Evolutionary conservation across 2,888 invertebrate genomes (phyloP), one percentile per base, ranked within the genome.

Genomic region (Clepsis dumicolana): DNA sequence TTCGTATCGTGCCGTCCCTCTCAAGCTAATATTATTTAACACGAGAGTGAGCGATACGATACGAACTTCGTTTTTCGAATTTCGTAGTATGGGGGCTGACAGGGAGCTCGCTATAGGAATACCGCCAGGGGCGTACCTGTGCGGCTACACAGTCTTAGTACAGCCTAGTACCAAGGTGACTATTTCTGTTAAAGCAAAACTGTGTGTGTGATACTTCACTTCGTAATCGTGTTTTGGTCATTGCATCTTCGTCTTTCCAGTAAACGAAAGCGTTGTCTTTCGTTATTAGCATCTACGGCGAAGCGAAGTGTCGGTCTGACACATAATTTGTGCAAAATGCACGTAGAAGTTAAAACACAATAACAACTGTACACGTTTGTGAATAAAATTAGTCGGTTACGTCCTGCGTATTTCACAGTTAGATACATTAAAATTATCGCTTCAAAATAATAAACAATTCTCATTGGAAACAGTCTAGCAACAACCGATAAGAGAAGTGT

Each of bases 401-500:
- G 48, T 12, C 48, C 21, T 24, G 48, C 48, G 12, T n/a, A n/a
- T 48, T 21, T 48, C 8, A 48, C 21, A 21, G 18, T 48, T 21
- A 16, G 44, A 48, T 21, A 48, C 18, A 21, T 18, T 48, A 48
- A 48, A 48, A 48, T 48, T 48, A 48, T 48, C 21, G 21, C 21
- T 21, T 48, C 18, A 48, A 48, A 41, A 44, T 18, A 48, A 48
- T 48, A 48, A 21, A 48, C 10, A 21, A 48, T 48, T 48, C 48
- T 48, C 48, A 48, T 21, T 48, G 48, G 48, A 4, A 48, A 48
- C 48, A 4, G 52, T 62, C 25, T 25, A 54, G 54, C 65, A 56
- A 61, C 53, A 64, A 54, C 60, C 50, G 69, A 65, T 61, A 69
- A 69, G 50, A 59, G 32, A 61, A 53, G 52, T 59, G 27, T 64